phyloP scores from a whole-genome alignment of 2,888 invertebrate species.

The Phyto melanocephala region DNA sequence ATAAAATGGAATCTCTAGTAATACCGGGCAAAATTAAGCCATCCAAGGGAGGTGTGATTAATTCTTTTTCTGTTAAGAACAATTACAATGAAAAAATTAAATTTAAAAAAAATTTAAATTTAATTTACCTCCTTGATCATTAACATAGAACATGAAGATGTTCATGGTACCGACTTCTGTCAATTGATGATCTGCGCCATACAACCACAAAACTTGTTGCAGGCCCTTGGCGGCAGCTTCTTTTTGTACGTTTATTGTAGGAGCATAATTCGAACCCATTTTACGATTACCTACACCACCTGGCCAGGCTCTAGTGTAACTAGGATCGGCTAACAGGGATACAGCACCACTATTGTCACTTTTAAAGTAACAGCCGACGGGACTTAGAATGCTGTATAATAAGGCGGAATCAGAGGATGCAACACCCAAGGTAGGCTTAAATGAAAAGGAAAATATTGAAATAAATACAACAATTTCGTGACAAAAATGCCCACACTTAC shows the following conservation, averaged over 20 bases:
- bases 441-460: constrained; percentile 24
- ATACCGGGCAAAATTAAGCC: constrained; percentile 98
- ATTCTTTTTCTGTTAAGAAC: constrained; percentile 86
- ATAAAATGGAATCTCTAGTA: constrained; percentile 91
- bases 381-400: constrained; percentile 93
- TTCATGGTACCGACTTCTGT: constrained; percentile 99
- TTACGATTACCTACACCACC: constrained; percentile 96
- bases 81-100: constrained; percentile 41
- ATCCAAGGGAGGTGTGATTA: constrained; percentile 94
- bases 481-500: constrained; percentile 81
- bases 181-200: constrained; percentile 93
- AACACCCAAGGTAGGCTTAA: constrained; percentile 95
- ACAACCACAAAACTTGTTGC: constrained; percentile 98
- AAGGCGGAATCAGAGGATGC: constrained; percentile 91
- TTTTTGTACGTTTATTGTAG: constrained; percentile 91
- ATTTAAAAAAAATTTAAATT: no score
- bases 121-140: constrained; percentile 91
- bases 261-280: constrained; percentile 96
- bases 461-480: neutral
- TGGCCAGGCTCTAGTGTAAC: constrained; percentile 92
- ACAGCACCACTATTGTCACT: constrained; percentile 84
- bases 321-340: constrained; percentile 94
- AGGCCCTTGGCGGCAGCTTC: constrained; percentile 87
- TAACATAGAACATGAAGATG: constrained; percentile 92
- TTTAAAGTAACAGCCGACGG: constrained; percentile 95